Conservation (phyloP, 2,113 vertebrate genomes). For the Herpetotheres cachinnans region DNA sequence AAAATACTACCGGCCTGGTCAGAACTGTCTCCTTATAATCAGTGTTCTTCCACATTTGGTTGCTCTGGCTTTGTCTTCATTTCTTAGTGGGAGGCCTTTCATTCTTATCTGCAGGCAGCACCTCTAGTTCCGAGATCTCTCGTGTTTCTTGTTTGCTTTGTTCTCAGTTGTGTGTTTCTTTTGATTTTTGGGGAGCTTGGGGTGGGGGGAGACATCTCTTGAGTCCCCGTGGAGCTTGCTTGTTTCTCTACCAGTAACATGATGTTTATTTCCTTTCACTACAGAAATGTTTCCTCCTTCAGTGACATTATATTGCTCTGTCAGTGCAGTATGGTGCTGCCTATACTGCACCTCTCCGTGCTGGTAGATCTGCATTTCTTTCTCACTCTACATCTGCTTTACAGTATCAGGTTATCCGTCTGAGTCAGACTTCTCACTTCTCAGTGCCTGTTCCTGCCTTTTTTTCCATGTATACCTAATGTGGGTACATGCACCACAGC, state of each 20-base stretch:
- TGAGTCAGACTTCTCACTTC: constrained; percentile 21
- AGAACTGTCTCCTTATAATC: neutral
- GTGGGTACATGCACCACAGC: neutral
- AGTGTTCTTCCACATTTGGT: neutral
- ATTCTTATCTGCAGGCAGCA: neutral
- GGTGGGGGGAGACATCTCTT: neutral
- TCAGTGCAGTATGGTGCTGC: neutral
- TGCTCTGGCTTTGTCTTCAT: neutral
- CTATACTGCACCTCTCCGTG: neutral
- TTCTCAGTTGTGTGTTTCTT: neutral
- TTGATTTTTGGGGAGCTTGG: neutral
- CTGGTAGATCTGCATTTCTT: neutral
- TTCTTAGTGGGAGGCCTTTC: neutral
- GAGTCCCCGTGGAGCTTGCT: neutral
- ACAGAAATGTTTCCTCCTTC: neutral
- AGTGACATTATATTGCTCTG: neutral
- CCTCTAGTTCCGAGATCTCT: neutral
- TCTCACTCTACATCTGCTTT: constrained; percentile 14
- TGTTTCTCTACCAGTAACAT: neutral
- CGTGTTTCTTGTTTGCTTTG: neutral
- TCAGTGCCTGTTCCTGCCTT: neutral
- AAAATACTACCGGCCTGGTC: neutral
- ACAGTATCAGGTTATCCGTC: neutral
- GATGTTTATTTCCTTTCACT: neutral
- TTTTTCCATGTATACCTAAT: neutral